These are phyloP conservation scores for Stegastes partitus DNA, from an alignment of 2,113 vertebrate genomes.

Conservation along the genomic window DNA sequence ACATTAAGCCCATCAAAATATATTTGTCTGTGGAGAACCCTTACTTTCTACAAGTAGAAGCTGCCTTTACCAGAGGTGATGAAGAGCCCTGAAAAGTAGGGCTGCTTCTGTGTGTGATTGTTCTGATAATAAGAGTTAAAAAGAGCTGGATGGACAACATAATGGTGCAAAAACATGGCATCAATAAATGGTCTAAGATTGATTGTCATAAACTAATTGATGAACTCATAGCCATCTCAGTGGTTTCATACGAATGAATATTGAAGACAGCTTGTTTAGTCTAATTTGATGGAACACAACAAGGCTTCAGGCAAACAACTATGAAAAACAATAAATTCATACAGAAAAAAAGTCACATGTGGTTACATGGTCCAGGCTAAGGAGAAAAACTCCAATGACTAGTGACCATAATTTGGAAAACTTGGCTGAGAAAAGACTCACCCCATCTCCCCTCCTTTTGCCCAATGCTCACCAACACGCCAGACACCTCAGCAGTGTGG, in stretches of 20 bases:
- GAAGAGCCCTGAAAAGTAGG: not conserved
- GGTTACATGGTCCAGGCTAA: not conserved
- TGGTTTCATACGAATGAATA: too few relatives aligned
- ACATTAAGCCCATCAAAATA: not conserved
- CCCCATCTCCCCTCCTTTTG: not conserved
- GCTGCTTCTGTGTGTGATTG: too few relatives aligned
- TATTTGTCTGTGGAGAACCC: not conserved
- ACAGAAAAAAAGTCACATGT: not conserved
- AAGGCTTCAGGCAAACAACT: too few relatives aligned
- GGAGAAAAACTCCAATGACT: not conserved
- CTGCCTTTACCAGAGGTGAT: not conserved
- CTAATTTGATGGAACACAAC: too few relatives aligned
- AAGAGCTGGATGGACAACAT: too few relatives aligned
- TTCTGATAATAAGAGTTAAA: too few relatives aligned
- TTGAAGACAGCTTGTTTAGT: too few relatives aligned
- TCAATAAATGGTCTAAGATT: too few relatives aligned
- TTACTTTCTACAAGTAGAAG: not conserved
- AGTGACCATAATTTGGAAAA: slow-evolving; percentile 40
- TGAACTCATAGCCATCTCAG: too few relatives aligned
- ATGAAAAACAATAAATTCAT: too few relatives aligned
- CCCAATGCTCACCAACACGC: slow-evolving; percentile 1
- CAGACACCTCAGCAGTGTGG: slow-evolving; percentile 45
- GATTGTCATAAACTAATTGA: too few relatives aligned
- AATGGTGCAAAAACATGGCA: too few relatives aligned
- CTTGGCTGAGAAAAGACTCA: slow-evolving; percentile 16